These are phyloP conservation scores for Paramuricea clavata DNA, from an alignment of 92 coral and sea anemone genomes.

Conservation along the genomic window DNA sequence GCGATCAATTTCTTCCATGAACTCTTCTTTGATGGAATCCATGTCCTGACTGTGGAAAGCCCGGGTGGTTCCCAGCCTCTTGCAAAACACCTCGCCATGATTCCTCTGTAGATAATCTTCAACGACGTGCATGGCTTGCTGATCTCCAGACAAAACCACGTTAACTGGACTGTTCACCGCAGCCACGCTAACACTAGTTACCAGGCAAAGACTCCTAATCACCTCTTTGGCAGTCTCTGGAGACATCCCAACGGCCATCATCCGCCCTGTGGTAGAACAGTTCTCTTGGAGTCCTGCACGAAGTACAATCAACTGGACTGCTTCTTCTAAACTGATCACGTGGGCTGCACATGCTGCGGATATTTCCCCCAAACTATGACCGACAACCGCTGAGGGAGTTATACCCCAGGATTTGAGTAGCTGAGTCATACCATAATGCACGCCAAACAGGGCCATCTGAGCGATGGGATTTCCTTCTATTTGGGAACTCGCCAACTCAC, in stretches of 20 bases:
- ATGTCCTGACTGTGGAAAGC: slow-evolving; percentile 91
- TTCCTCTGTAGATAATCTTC: slow-evolving; percentile 62
- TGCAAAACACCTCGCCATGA: slow-evolving; percentile 72
- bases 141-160: slow-evolving; percentile 86
- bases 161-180: slow-evolving; percentile 78
- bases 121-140: slow-evolving; percentile 67
- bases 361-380: slow-evolving; percentile 95
- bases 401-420: slow-evolving; percentile 88
- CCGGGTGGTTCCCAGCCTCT: slow-evolving; percentile 72
- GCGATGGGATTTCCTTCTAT: slow-evolving; percentile 67
- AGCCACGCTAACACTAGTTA: slow-evolving; percentile 67
- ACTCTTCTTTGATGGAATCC: slow-evolving; percentile 72
- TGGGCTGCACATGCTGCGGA: slow-evolving; percentile 81
- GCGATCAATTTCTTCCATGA: slow-evolving; percentile 42
- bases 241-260: slow-evolving; percentile 93
- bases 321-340: slow-evolving; percentile 75
- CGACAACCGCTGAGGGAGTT: slow-evolving; percentile 84
- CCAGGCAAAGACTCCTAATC: slow-evolving; percentile 63
- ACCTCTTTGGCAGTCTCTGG: slow-evolving; percentile 59
- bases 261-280: slow-evolving; percentile 79
- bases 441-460: slow-evolving; percentile 84
- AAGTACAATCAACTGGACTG: slow-evolving; percentile 71
- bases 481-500: slow-evolving; percentile 51
- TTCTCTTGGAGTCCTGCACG: slow-evolving; percentile 79
- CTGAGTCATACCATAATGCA: slow-evolving; percentile 79